A percentile compares a stretch with the other conserved stretches of the same genome.
Conservation (phyloP, 2,113 vertebrate species). For the Zonotrichia leucophrys region DNA sequence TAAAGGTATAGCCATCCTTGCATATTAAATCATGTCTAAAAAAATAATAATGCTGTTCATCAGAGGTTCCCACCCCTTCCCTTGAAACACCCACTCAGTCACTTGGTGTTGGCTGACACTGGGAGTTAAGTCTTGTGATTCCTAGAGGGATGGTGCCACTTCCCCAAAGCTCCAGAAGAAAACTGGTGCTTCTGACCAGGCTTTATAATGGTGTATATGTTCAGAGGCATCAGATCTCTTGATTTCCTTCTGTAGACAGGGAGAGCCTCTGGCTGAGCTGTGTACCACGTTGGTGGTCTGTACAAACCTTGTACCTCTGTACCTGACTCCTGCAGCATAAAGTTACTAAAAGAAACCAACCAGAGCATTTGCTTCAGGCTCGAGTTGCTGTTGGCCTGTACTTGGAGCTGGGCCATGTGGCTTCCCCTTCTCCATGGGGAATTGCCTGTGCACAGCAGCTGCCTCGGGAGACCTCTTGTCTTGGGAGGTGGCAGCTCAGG, state of each 20-base stretch:
- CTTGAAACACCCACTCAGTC: not conserved
- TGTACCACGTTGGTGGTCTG: not conserved
- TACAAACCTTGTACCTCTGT: not conserved
- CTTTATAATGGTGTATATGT: not conserved
- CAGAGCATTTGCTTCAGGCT: slow-evolving; percentile 31
- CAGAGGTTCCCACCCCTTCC: not conserved
- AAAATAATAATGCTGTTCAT: not conserved
- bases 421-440: slow-evolving; percentile 11
- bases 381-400: not conserved
- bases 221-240: not conserved
- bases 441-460: not conserved
- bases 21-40: not conserved
- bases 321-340: slow-evolving; percentile 10
- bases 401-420: not conserved
- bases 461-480: not conserved
- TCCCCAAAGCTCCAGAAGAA: not conserved
- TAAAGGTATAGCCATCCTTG: not conserved
- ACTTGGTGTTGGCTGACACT: not conserved
- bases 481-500: not conserved
- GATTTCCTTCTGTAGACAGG: not conserved
- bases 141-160: not conserved
- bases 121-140: not conserved
- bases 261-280: not conserved
- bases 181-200: not conserved
- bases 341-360: not conserved